Base-by-base conservation (phyloP, 2,113 vertebrate genomes). In the Perca flavescens region DNA sequence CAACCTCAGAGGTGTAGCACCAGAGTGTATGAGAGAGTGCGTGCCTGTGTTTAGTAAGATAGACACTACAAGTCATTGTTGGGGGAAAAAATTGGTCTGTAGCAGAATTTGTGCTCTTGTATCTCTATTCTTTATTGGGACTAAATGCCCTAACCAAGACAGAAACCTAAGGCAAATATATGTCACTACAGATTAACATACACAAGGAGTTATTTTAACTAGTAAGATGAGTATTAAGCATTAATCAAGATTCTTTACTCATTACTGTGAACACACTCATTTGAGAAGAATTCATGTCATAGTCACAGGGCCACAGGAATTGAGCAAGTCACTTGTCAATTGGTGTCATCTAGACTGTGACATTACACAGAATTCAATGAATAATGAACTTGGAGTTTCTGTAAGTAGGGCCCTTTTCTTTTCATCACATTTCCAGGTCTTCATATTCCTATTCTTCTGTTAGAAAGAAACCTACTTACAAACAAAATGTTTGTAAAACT, bases 1-100 rank as follows among this genome's bases (percentile, higher is more conserved):
- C 78, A 84, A 84, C 87, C 81, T 83, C 53, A 52, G 36, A 77
- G 36, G 69, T 87, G 80, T 74, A 74, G 76, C 85, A 79, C 83
- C 67, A 79, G 68, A 84, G 86, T 85, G 88, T 87, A 22, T 46
- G 61, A 66, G 68, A 64, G 73, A 74, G 85, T 83, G 84, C 40
- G 36, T 76, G 65, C 72, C 70, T 66, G 56, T 83, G 69, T 79
- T 78, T 66, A 50, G 83, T 46, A 43, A 79, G 60, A 86, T 54
- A 68, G 77, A 86, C 68, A 82, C 49, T 47, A 79, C 74, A 65
- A 80, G 77, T 89, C 82, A 84, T 75, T 89, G 22, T 69, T 54
- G 80, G 22, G 4, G 7, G 16, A 34, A 31, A 67, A 67, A 47
- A 57, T 49, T 50, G 58, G 34, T 56, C 61, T 62, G 49, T 16